Evolutionary conservation across 2,797 vertebrate genomes (phyloP), one percentile per base, ranked within the genome.

Genomic region (Hafferia zeledoni): DNA sequence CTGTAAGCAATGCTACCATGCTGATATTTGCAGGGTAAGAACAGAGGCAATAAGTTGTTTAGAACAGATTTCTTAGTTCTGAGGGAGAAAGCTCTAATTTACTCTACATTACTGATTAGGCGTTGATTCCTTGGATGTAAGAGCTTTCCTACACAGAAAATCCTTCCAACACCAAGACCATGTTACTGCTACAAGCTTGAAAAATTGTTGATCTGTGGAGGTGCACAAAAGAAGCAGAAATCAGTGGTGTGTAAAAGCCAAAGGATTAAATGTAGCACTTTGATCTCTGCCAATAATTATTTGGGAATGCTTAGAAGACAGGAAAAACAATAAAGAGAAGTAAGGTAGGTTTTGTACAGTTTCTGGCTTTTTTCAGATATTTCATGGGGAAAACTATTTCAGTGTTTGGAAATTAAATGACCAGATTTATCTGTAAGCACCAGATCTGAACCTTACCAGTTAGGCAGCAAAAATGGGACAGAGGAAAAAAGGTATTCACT

Each of bases 391-490:
- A 67, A 64, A 17, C 10, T 59, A 25, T 23, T 52, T 72, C 2
- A 33, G 31, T 52, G 10, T 85, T 81, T 92, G 22, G 59, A 64
- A 90, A 59, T 28, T 11, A 87, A 44, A 46, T 59, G 15, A 55
- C 17, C 16, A 25, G 35, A 27, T 71, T 46, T 69, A 63, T 61
- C 30, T 68, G 5, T 60, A 57, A 74, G 23, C 8, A 67, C 11
- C 10, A 33, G 16, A 28, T 44, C 31, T 76, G 5, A 5, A 78
- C 53, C 24, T 68, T 78, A 56, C 12, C 9, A 27, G 13, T 72
- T 59, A 70, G 0, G 0, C 12, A 59, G 31, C 33, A 56, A 25
- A 87, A 92, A 44, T 46, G 22, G 81, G 43, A 11, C 0, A 2
- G 11, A 30, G 9, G 5, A 1, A 3, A 17, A 5, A 37, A 35